Evolutionary conservation across 2,888 invertebrate species (phyloP).

Genomic region (Mythimna lalbum): DNA sequence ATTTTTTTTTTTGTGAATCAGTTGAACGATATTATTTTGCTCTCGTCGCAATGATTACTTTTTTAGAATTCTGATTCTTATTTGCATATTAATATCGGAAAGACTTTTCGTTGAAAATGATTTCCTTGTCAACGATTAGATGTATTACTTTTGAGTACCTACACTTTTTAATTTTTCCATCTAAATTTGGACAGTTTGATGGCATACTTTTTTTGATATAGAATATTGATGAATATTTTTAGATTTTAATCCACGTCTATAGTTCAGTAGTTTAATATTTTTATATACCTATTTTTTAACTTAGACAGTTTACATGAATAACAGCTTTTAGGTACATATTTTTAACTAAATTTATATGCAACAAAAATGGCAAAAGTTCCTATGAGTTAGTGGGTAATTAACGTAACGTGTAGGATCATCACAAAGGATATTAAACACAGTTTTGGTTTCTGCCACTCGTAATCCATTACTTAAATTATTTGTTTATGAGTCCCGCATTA

Average conservation of each 20-base stretch:
- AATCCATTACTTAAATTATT: constrained; percentile 52
- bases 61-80: constrained; percentile 56
- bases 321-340: not conserved
- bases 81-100: constrained; percentile 59
- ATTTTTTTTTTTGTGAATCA: constrained; percentile 54
- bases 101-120: constrained; percentile 43
- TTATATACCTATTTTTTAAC: not conserved
- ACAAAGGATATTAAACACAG: constrained; percentile 56
- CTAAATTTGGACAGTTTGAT: constrained; percentile 1
- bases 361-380: not conserved
- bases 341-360: not conserved
- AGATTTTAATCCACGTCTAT: not conserved
- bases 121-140: constrained; percentile 45
- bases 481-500: constrained; percentile 42
- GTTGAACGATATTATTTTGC: constrained; percentile 55
- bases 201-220: constrained; percentile 2
- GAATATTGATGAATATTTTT: too few relatives aligned
- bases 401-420: constrained; percentile 13
- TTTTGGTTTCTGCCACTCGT: constrained; percentile 55
- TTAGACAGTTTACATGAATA: not conserved
- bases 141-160: constrained; percentile 25
- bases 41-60: constrained; percentile 65
- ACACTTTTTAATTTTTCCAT: constrained; percentile 5
- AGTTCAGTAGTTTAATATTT: not conserved
- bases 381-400: constrained; percentile 10